Evolutionary conservation across 2,113 vertebrate species (phyloP).

Genomic region (Oplegnathus fasciatus): DNA sequence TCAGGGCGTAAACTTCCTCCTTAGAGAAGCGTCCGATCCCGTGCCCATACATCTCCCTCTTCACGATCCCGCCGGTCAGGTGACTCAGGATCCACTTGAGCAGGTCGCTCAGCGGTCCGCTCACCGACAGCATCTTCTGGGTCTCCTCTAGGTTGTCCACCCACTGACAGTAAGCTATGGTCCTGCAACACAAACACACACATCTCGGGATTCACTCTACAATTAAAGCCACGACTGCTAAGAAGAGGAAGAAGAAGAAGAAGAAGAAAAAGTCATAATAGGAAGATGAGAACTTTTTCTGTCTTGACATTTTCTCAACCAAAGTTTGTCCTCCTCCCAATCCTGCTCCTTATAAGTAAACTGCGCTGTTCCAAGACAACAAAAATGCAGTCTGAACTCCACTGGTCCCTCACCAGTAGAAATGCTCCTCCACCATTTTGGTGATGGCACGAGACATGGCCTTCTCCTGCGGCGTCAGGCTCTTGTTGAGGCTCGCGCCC

Average conservation of each 20-base stretch:
- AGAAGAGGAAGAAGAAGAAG: not conserved
- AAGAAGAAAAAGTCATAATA: not conserved
- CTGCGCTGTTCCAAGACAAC: not conserved
- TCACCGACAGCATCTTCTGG: conserved; percentile 94
- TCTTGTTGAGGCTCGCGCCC: conserved; percentile 93
- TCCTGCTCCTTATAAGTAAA: not conserved
- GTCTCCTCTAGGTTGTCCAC: conserved; percentile 98
- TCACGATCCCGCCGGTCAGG: conserved; percentile 94
- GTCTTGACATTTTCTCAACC: too few relatives aligned
- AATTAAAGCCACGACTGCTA: too few relatives aligned
- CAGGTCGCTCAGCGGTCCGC: conserved; percentile 93
- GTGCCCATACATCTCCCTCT: conserved; percentile 97
- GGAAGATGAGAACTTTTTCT: too few relatives aligned
- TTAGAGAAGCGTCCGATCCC: conserved; percentile 97
- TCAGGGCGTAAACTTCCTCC: conserved; percentile 94
- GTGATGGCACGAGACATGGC: conserved; percentile 93
- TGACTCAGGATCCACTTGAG: conserved; percentile 97
- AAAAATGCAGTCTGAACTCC: not conserved
- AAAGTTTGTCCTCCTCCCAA: not conserved
- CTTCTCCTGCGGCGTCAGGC: conserved; percentile 91
- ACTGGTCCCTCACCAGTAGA: conserved; percentile 92
- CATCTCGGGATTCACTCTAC: too few relatives aligned
- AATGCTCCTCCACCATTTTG: conserved; percentile 99
- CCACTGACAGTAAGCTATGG: conserved; percentile 98
- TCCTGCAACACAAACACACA: conserved; percentile 83